Percentiles rank a stretch among this genome's conserved stretches.
Conservation (phyloP, 2,888 invertebrate species). For the Euzophera pinguis region DNA sequence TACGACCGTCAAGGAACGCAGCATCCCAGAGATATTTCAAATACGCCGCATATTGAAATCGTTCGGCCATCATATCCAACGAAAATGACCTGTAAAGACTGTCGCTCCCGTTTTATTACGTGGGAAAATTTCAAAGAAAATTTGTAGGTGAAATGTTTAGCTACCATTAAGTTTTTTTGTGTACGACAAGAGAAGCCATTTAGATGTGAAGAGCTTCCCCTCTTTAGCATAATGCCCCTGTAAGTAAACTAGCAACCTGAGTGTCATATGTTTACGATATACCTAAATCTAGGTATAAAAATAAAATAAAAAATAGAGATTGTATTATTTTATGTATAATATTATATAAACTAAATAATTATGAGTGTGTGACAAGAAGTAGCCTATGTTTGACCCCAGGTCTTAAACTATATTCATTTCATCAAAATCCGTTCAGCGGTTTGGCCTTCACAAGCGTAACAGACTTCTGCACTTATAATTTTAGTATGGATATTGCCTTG, state of each 20-base stretch:
- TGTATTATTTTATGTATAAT: too few species aligned
- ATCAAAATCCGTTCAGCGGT: too few species aligned
- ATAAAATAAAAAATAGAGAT: neutral
- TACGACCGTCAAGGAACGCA: constrained; percentile 45
- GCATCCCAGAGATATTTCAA: constrained; percentile 61
- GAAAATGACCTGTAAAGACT: constrained; percentile 54
- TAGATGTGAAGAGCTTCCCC: constrained; percentile 2
- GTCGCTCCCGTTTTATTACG: constrained; percentile 43
- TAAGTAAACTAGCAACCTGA: neutral
- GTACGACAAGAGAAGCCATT: constrained; percentile 1
- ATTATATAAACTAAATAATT: too few species aligned
- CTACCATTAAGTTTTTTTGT: constrained; percentile 5
- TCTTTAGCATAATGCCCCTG: neutral
- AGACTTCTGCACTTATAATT: too few species aligned
- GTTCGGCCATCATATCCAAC: constrained; percentile 58
- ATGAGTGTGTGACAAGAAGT: too few species aligned
- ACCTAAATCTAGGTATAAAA: neutral
- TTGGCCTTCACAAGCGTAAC: too few species aligned
- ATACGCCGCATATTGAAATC: constrained; percentile 73
- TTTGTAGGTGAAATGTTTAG: constrained; percentile 18
- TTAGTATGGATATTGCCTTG: too few species aligned
- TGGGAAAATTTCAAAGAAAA: constrained; percentile 38
- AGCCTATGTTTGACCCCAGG: too few species aligned
- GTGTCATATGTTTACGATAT: neutral
- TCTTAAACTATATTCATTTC: too few species aligned